Evolutionary conservation across 92 coral and sea anemone genomes (phyloP).

Genomic region (Zoanthus gigantus): DNA sequence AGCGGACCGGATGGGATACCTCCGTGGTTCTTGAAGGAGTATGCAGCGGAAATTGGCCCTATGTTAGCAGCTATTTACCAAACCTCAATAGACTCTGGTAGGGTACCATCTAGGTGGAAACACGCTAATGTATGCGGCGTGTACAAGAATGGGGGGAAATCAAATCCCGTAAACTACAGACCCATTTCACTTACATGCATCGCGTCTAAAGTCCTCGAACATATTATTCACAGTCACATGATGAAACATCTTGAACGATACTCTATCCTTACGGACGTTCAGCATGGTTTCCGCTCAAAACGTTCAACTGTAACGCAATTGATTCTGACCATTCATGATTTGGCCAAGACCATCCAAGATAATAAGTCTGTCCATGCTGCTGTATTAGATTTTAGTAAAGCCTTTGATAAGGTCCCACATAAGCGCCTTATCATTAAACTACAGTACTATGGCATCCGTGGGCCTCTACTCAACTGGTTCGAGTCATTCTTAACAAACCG

Average conservation of each 20-base stretch:
- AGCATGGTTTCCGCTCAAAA: constrained; percentile 65
- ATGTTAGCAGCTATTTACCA: constrained; percentile 57
- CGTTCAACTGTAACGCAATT: constrained; percentile 61
- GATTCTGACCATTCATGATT: constrained; percentile 15
- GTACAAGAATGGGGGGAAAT: constrained; percentile 62
- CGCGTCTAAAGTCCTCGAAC: constrained; percentile 59
- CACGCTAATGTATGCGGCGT: constrained; percentile 57
- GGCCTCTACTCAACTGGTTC: constrained; percentile 48
- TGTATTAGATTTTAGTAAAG: constrained; percentile 51
- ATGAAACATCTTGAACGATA: constrained; percentile 63
- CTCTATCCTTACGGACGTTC: constrained; percentile 48
- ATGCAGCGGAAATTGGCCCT: constrained; percentile 53
- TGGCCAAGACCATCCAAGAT: constrained; percentile 42
- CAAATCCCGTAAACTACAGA: constrained; percentile 61
- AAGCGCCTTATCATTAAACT: neutral
- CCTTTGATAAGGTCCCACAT: constrained; percentile 34
- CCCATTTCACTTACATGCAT: constrained; percentile 52
- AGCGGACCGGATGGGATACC: constrained; percentile 36
- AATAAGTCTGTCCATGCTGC: constrained; percentile 56
- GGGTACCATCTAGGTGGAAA: constrained; percentile 64
- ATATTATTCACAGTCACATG: constrained; percentile 62
- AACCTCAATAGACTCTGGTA: constrained; percentile 49
- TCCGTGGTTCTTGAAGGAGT: constrained; percentile 50
- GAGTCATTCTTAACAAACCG: constrained; percentile 50
- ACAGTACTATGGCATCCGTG: constrained; percentile 42